These are phyloP conservation scores for Pegoplata infirma DNA, from an alignment of 2,888 invertebrate species.

Conservation along the genomic window DNA sequence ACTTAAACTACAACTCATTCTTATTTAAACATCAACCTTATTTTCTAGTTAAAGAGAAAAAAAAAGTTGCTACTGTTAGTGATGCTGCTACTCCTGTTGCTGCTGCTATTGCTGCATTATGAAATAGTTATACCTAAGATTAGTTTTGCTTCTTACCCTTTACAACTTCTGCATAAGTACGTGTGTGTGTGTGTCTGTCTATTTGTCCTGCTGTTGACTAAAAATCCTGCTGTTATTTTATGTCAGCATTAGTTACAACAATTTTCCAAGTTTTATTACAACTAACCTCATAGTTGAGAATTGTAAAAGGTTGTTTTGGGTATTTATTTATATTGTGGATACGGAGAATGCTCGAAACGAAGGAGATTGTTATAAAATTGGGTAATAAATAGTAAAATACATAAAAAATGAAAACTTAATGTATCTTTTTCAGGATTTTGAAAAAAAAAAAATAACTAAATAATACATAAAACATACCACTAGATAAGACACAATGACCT, in stretches of 20 bases:
- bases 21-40: conserved; percentile 48
- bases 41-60: conserved; percentile 17
- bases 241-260: conserved; percentile 58
- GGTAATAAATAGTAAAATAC: conserved; percentile 54
- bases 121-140: conserved; percentile 23
- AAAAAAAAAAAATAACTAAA: neutral
- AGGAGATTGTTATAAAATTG: conserved; percentile 55
- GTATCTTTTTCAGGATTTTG: conserved; percentile 53
- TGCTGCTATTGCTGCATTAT: conserved; percentile 39
- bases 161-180: neutral
- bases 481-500: neutral
- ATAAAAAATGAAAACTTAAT: conserved; percentile 40
- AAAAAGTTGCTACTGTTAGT: too few relatives aligned
- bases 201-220: conserved; percentile 17
- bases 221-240: conserved; percentile 60
- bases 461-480: conserved; percentile 5
- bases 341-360: neutral
- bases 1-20: conserved; percentile 40
- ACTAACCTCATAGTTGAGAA: conserved; percentile 47
- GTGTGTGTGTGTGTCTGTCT: neutral
- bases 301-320: conserved; percentile 29
- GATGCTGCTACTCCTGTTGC: conserved; percentile 5
- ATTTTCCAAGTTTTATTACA: conserved; percentile 53
- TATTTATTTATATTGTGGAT: neutral
- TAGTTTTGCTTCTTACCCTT: neutral